These are phyloP conservation scores for Gulo gulo DNA, from an alignment of 2,113 vertebrate species.

Conservation along the genomic window DNA sequence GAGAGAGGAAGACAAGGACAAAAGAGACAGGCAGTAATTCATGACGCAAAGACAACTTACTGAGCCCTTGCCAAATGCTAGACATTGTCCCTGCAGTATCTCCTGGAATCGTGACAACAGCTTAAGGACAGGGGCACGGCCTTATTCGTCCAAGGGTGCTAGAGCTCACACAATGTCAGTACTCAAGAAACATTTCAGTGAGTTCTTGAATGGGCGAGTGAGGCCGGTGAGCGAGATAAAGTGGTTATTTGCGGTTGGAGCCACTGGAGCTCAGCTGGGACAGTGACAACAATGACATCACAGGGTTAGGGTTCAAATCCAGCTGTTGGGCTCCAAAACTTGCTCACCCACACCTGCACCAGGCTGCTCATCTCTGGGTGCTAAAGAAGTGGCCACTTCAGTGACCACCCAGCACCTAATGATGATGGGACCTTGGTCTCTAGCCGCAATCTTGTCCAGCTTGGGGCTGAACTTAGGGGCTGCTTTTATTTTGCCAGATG, in stretches of 20 bases:
- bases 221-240: background rate
- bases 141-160: accelerated
- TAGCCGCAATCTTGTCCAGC: background rate
- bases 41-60: background rate
- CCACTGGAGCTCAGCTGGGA: accelerated
- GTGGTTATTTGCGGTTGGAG: accelerated
- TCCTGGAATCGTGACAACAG: background rate
- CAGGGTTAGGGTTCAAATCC: background rate
- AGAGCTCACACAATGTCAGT: background rate
- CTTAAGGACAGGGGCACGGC: background rate
- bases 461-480: background rate
- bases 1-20: background rate
- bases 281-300: background rate
- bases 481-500: background rate
- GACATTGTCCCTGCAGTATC: background rate
- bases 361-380: background rate
- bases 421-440: background rate
- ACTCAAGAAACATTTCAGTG: background rate
- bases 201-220: background rate
- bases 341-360: accelerated
- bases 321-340: background rate
- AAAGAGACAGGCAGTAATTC: background rate
- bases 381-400: background rate
- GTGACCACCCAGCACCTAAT: background rate
- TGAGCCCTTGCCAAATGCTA: background rate